Evolutionary conservation across 2,113 vertebrate genomes (phyloP), one percentile per base, ranked within the genome.

Genomic region (Onychostoma macrolepis): DNA sequence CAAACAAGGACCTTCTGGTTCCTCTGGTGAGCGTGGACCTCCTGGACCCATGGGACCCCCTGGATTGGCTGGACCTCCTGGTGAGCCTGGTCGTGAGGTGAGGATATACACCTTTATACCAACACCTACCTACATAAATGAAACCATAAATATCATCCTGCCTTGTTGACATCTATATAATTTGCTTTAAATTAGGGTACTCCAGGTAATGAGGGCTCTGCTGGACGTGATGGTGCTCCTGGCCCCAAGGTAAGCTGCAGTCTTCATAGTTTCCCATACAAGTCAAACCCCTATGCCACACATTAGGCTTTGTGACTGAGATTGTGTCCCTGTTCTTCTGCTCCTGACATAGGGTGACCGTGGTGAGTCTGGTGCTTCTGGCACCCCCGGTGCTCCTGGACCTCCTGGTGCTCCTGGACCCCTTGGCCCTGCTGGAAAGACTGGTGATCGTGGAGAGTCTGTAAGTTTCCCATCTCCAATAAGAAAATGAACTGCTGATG

Each of bases 1-100:
- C 92, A 99, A 99, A 88, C 96, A 96, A 88, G 98, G 98, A 93
- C 87, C 96, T 89, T 88, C 90, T 48, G 98, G 98, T n/a, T 83
- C 96, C 4, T 69, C 90, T 4, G 98, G 98, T 3, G 98, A 99
- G 90, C 98, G 97, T 4, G 98, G 98, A 92, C 98, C 98, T 87
- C 95, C 97, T 3, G 98, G 98, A 87, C 97, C 98, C 91, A 95
- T 94, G 94, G 98, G 98, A 89, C 97, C 98, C 88, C 93, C 97
- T 86, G 98, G 98, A 84, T 89, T 98, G 89, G 96, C 96, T 87
- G 98, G 97, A 92, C 94, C 98, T 92, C 93, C 97, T 65, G 98
- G 98, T 87, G 98, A 99, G 96, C 58, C 97, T 91, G 98, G 98
- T 94, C 98, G 98, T 86, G 98, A 99, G 96, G 98, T 98, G 90